phyloP scores from a whole-genome alignment of 2,113 vertebrate genomes.

The Semicossyphus pulcher region DNA sequence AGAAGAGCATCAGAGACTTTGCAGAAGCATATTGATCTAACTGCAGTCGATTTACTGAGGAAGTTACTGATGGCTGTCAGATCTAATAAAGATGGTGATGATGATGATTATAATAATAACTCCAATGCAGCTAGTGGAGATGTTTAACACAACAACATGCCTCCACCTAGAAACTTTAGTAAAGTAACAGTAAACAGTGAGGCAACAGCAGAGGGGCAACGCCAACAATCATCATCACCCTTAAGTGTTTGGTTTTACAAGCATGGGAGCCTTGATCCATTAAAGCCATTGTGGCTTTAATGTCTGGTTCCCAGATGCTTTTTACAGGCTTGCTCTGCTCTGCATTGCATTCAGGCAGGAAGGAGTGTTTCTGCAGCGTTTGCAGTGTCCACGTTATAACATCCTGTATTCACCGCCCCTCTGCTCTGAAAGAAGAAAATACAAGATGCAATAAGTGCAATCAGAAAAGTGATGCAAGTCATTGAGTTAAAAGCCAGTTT shows the following conservation, averaged over 20 bases:
- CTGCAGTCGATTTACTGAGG: background rate
- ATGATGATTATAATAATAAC: background rate
- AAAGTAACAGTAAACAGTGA: slow-evolving; percentile 26
- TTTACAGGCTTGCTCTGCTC: slow-evolving; percentile 59
- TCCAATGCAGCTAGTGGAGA: background rate
- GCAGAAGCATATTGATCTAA: background rate
- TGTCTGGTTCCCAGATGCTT: slow-evolving; percentile 80
- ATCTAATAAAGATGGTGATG: no score
- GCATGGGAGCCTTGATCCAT: slow-evolving; percentile 58
- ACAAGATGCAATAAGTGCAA: slow-evolving; percentile 49
- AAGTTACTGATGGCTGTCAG: background rate
- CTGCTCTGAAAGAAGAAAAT: slow-evolving; percentile 34
- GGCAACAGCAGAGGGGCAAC: slow-evolving; percentile 13
- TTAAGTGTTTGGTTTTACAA: slow-evolving; percentile 67
- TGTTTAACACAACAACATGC: background rate
- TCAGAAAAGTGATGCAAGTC: slow-evolving; percentile 30
- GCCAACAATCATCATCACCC: slow-evolving; percentile 59
- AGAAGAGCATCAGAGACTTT: background rate
- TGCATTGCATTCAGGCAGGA: slow-evolving; percentile 51
- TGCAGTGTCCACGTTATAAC: slow-evolving; percentile 78
- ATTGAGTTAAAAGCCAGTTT: slow-evolving; percentile 31
- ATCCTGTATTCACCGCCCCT: slow-evolving; percentile 73
- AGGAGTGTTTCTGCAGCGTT: slow-evolving; percentile 78
- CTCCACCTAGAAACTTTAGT: slow-evolving; percentile 6
- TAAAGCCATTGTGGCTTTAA: slow-evolving; percentile 61